Evolutionary conservation across 2,797 vertebrate genomes (phyloP).

Genomic region (Gymnocypris eckloni): DNA sequence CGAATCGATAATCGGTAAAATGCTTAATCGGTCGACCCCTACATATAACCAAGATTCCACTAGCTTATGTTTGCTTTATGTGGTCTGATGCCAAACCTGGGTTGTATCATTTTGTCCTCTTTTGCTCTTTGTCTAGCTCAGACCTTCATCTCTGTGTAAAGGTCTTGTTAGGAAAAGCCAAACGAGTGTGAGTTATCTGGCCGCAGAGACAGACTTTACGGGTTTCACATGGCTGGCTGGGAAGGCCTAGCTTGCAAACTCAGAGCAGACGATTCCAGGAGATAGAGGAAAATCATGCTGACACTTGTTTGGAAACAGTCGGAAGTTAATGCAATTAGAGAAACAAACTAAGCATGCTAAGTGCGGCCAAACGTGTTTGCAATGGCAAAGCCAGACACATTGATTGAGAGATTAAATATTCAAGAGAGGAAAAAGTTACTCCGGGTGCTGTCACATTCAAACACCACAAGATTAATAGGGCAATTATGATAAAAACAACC

Average conservation of each 20-base stretch:
- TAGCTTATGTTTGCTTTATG: background rate
- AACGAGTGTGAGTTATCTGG: slow-evolving; percentile 1
- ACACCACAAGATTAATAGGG: slow-evolving; percentile 73
- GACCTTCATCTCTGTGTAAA: slow-evolving; percentile 1
- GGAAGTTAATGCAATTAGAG: slow-evolving; percentile 39
- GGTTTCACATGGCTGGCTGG: slow-evolving; percentile 30
- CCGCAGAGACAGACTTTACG: background rate
- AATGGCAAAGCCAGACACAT: slow-evolving; percentile 46
- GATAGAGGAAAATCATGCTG: slow-evolving; percentile 33
- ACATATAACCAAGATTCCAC: background rate
- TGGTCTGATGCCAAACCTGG: background rate
- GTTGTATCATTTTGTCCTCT: background rate
- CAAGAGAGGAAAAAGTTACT: slow-evolving; percentile 76
- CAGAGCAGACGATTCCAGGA: slow-evolving; percentile 20
- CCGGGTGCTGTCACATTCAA: slow-evolving; percentile 70
- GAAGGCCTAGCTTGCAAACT: slow-evolving; percentile 17
- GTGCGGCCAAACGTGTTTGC: slow-evolving; percentile 40
- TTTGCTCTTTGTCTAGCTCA: background rate
- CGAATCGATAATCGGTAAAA: no score
- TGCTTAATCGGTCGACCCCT: no score
- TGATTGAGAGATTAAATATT: slow-evolving; percentile 74
- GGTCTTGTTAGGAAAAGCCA: slow-evolving; percentile 2
- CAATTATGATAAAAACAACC: slow-evolving; percentile 48
- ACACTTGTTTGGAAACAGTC: slow-evolving; percentile 42
- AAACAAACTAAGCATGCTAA: slow-evolving; percentile 50